Conservation (phyloP, 2,888 invertebrate species). For the Geotrupes spiniger region DNA sequence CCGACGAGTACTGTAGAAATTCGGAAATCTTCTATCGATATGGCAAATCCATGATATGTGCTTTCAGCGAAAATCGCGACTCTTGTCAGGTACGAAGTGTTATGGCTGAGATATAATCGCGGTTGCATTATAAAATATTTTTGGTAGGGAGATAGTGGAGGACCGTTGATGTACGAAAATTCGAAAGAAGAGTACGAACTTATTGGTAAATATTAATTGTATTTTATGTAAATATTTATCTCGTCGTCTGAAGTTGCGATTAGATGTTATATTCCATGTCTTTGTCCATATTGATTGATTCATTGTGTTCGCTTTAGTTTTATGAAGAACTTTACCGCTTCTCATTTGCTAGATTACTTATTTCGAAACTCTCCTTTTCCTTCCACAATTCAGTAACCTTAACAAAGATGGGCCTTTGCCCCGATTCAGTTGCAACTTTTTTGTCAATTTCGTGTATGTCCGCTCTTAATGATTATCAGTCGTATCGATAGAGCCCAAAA, state of each 20-base stretch:
- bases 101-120: background rate
- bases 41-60: constrained; percentile 59
- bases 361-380: too few species aligned
- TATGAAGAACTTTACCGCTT: too few species aligned
- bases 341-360: too few species aligned
- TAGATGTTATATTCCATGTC: background rate
- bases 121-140: constrained; percentile 1
- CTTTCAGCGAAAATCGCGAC: constrained; percentile 56
- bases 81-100: constrained; percentile 55
- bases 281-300: too few species aligned
- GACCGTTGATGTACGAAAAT: constrained; percentile 57
- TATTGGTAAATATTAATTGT: constrained; percentile 52
- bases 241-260: too few species aligned
- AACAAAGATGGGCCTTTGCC: too few species aligned
- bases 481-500: too few species aligned
- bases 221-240: background rate
- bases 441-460: too few species aligned
- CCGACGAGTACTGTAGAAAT: constrained; percentile 48
- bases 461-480: too few species aligned
- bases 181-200: constrained; percentile 55
- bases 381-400: too few species aligned
- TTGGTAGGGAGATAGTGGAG: constrained; percentile 66
- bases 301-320: too few species aligned
- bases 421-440: too few species aligned
- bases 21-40: constrained; percentile 45